Evolutionary conservation across 1,140 invertebrate species (phyloP).

Genomic region (Brachionus rotundiformis): DNA sequence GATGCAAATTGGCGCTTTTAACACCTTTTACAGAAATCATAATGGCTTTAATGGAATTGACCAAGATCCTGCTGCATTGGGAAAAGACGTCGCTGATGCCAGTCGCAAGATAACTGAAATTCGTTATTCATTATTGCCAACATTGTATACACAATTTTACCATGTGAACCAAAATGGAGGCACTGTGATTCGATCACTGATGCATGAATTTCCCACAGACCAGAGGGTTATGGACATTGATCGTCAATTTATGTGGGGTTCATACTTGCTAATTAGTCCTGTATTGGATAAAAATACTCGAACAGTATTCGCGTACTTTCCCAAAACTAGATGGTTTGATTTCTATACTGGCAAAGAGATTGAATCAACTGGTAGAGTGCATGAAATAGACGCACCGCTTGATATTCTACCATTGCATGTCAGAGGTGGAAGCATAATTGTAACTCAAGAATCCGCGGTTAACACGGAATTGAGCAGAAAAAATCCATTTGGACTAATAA

Average conservation of each 20-base stretch:
- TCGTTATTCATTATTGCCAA: slow-evolving; percentile 76
- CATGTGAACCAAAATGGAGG: slow-evolving; percentile 71
- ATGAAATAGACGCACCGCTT: slow-evolving; percentile 53
- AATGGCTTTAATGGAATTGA: slow-evolving; percentile 54
- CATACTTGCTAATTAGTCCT: slow-evolving; percentile 73
- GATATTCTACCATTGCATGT: slow-evolving; percentile 61
- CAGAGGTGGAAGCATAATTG: slow-evolving; percentile 62
- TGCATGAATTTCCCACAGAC: slow-evolving; percentile 68
- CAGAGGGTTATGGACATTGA: slow-evolving; percentile 71
- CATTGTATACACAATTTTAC: slow-evolving; percentile 79
- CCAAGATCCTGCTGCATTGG: slow-evolving; percentile 57
- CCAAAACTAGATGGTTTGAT: slow-evolving; percentile 43
- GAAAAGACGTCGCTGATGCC: slow-evolving; percentile 30
- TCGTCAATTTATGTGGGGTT: slow-evolving; percentile 76
- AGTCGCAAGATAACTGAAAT: slow-evolving; percentile 68
- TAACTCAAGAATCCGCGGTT: slow-evolving; percentile 56
- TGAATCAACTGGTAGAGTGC: not conserved
- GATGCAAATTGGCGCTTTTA: slow-evolving; percentile 68
- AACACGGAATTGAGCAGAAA: slow-evolving; percentile 54
- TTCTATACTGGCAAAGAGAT: slow-evolving; percentile 50
- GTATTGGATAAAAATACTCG: slow-evolving; percentile 71
- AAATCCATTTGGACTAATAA: slow-evolving; percentile 52
- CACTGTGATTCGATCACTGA: slow-evolving; percentile 76
- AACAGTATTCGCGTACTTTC: slow-evolving; percentile 29
- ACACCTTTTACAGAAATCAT: slow-evolving; percentile 64